Base-by-base conservation (phyloP, 2,113 vertebrate species). In the Notiomystis cincta region DNA sequence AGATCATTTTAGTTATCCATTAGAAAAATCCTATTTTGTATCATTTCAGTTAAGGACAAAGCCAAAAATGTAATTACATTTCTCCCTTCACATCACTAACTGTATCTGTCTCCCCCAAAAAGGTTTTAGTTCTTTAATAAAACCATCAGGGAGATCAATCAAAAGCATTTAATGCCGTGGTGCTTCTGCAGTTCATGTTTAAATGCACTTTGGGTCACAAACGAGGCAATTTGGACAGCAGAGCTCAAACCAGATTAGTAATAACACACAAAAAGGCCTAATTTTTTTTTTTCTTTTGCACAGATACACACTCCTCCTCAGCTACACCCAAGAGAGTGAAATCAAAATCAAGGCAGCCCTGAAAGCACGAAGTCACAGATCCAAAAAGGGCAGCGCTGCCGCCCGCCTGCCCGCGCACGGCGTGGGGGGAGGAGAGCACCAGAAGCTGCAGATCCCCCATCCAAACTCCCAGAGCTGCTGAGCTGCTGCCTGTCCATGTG, bases 141-240 rank as follows among this genome's bases (percentile, higher is more conserved):
- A 96, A 95, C 86, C 95, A 97, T 94, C 93, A 92, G 80, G 86
- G 90, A 97, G 90, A 97, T 97, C 96, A 96, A 97, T 97, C 96
- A 95, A 75, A 97, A 96, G 69, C 96, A 96, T 97, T 97, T 97
- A 96, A 97, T 96, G 92, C 88, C 0, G 6, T 69, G 76, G 73
- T 90, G 92, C 90, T 96, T 95, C 94, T 90, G 90, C 82, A 96
- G 95, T 97, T 96, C 96, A 96, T 92, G 92, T 96, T 96, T 96
- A 97, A 97, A 97, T 96, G 95, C 88, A 96, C 93, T 96, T 38
- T 89, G 86, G 95, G 96, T 96, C 93, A 93, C 96, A 94, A 97
- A 96, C 6, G 38, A 96, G 89, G 93, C 94, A 94, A 96, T 96
- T 92, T 94, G 83, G 65, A 96, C 72, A 96, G 86, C 57, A 95